Evolutionary conservation across 2,113 vertebrate genomes (phyloP).

Genomic region (Struthio camelus): DNA sequence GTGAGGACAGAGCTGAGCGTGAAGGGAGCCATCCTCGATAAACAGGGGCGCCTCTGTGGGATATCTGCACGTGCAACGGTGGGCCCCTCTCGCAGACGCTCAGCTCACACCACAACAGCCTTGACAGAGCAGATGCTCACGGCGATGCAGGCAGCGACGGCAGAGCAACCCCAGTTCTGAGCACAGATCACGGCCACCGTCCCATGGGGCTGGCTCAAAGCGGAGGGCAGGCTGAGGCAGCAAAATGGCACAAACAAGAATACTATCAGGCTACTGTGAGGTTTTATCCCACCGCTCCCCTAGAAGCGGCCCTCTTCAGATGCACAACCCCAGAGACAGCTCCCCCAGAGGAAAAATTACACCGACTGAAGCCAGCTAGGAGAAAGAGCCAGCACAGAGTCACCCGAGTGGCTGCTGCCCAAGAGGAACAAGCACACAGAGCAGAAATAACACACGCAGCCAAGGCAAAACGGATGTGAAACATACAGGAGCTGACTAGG

Average conservation of each 20-base stretch:
- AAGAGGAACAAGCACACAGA: not conserved
- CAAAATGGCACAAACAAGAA: not conserved
- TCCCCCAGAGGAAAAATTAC: not conserved
- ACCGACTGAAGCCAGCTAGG: not conserved
- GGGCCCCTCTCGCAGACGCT: not conserved
- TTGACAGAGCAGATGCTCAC: not conserved
- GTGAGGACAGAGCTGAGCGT: not conserved
- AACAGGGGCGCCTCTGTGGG: not conserved
- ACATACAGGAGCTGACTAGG: not conserved
- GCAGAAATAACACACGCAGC: not conserved
- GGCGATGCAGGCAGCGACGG: not conserved
- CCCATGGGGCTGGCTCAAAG: fast-evolving
- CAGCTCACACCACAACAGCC: not conserved
- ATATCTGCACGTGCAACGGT: not conserved
- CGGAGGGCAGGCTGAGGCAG: not conserved
- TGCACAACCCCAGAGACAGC: not conserved
- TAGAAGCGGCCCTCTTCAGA: not conserved
- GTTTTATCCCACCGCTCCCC: not conserved
- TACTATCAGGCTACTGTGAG: not conserved
- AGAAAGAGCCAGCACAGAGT: not conserved
- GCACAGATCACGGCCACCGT: not conserved
- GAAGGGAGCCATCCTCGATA: not conserved
- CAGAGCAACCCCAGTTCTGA: not conserved
- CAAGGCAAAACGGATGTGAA: not conserved
- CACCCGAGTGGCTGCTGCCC: not conserved